phyloP scores from a whole-genome alignment of 2,888 invertebrate genomes.

The Drosophila recens region DNA sequence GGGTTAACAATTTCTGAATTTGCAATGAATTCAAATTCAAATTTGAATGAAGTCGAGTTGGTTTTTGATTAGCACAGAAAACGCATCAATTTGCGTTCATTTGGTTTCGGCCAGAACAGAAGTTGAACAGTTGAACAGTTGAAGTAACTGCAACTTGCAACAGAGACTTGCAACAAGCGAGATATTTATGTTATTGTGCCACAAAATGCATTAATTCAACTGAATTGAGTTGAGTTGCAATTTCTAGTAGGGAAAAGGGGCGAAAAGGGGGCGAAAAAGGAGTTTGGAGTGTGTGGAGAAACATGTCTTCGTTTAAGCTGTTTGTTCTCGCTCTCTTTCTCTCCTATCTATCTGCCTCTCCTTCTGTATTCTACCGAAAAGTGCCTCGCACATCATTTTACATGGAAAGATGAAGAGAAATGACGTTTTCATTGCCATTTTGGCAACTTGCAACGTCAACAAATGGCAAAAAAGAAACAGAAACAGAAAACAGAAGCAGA shows the following conservation, averaged over 20 bases:
- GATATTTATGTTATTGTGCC: slow-evolving; percentile 53
- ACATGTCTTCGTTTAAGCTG: slow-evolving; percentile 11
- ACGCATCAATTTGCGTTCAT: slow-evolving; percentile 16
- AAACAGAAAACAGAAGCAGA: slow-evolving; percentile 27
- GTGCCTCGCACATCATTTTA: slow-evolving; percentile 72
- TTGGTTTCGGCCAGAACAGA: not conserved
- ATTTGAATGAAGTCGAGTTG: slow-evolving; percentile 1
- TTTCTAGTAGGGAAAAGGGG: not conserved
- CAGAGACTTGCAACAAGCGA: slow-evolving; percentile 25
- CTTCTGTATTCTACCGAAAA: slow-evolving; percentile 43
- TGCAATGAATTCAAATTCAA: not conserved
- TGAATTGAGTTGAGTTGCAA: slow-evolving; percentile 27
- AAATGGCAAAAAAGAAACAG: slow-evolving; percentile 34
- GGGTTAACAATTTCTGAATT: not conserved
- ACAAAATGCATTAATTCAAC: slow-evolving; percentile 73
- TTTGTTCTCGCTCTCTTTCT: not conserved
- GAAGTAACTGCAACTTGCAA: not conserved
- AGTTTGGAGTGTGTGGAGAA: not conserved
- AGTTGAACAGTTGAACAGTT: not conserved
- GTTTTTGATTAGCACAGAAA: slow-evolving; percentile 17
- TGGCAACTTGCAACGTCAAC: slow-evolving; percentile 73
- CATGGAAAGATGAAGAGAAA: slow-evolving; percentile 48
- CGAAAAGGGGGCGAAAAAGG: not conserved
- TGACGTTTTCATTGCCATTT: slow-evolving; percentile 74
- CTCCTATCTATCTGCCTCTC: not conserved